These are phyloP conservation scores for Calypte anna DNA, from an alignment of 2,113 vertebrate genomes.

Conservation along the genomic window DNA sequence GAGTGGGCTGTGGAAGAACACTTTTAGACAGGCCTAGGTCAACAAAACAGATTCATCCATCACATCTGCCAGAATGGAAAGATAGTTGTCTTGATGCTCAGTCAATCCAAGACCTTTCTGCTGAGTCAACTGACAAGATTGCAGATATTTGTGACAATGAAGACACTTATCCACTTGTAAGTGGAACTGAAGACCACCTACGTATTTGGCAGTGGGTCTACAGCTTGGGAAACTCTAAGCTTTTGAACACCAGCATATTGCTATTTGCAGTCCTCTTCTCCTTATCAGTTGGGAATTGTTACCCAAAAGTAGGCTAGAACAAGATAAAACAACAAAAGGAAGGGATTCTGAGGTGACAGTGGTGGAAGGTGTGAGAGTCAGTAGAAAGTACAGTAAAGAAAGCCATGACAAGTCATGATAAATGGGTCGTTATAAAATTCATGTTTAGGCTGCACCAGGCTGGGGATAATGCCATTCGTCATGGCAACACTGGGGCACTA, in stretches of 20 bases:
- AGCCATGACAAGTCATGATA: conserved; percentile 85
- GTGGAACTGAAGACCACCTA: conserved; percentile 47
- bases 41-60: conserved; percentile 64
- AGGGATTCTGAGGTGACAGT: conserved; percentile 27
- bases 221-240: not conserved
- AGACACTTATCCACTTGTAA: conserved; percentile 17
- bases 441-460: conserved; percentile 85
- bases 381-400: conserved; percentile 72
- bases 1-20: not conserved
- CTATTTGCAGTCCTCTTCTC: not conserved
- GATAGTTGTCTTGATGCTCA: conserved; percentile 36
- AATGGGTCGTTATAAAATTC: conserved; percentile 89
- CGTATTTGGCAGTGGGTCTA: not conserved
- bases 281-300: not conserved
- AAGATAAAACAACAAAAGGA: conserved; percentile 58
- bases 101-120: conserved; percentile 32
- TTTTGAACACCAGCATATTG: not conserved
- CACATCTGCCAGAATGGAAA: conserved; percentile 59
- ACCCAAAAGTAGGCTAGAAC: not conserved
- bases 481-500: conserved; percentile 83
- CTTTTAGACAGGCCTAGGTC: conserved; percentile 49
- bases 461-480: conserved; percentile 85
- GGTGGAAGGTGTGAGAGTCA: conserved; percentile 72
- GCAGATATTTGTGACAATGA: conserved; percentile 30
- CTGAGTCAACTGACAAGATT: conserved; percentile 51